A percentile compares a stretch with the other conserved stretches of the same genome.
Evolutionary conservation across 2,113 vertebrate species (phyloP).

Genomic region (Acrocephalus arundinaceus): DNA sequence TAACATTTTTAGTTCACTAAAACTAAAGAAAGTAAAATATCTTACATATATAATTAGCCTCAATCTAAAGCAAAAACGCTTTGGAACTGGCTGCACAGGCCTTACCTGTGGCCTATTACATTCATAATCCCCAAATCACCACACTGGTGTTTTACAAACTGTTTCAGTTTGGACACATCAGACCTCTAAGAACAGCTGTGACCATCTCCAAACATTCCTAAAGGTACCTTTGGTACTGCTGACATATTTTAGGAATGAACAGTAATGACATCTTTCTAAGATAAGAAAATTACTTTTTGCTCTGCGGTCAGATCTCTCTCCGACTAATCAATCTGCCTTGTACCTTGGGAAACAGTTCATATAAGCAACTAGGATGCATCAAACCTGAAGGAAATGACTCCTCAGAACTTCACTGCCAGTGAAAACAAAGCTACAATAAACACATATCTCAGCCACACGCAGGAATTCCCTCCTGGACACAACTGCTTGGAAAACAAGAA

Average conservation of each 20-base stretch:
- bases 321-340: background rate
- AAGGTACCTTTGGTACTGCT: background rate
- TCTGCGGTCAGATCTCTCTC: background rate
- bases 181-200: background rate
- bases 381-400: conserved; percentile 3
- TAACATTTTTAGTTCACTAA: background rate
- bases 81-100: background rate
- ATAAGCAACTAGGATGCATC: background rate
- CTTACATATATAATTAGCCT: background rate
- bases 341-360: background rate
- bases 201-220: background rate
- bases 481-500: background rate
- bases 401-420: background rate
- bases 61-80: background rate
- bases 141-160: background rate
- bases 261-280: conserved; percentile 14
- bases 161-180: background rate
- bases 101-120: background rate
- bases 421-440: background rate
- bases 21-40: background rate
- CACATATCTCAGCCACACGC: background rate
- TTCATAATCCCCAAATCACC: background rate
- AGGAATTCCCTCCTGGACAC: background rate
- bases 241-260: conserved; percentile 14
- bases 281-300: conserved; percentile 32